A percentile compares a stretch with the other conserved stretches of the same genome.
phyloP scores from a whole-genome alignment of 2,113 vertebrate genomes.

The Atherinomorus stipes region DNA sequence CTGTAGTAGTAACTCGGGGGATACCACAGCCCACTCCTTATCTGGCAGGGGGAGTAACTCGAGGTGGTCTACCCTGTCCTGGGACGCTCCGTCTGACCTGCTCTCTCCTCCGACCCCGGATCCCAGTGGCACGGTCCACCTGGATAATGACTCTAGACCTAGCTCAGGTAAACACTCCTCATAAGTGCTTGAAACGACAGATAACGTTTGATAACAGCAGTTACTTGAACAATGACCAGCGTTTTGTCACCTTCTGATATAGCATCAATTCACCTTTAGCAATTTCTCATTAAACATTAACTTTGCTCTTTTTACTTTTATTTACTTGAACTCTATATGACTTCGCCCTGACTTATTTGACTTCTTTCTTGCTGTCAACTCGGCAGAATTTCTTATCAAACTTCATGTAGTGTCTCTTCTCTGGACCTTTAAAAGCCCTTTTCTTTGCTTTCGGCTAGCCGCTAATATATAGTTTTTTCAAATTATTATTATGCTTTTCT shows the following conservation, averaged over 20 bases:
- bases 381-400: constrained; percentile 37
- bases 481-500: not conserved
- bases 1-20: constrained; percentile 34
- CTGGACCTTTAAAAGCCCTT: constrained; percentile 5
- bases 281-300: constrained; percentile 75
- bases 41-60: constrained; percentile 62
- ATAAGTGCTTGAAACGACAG: not conserved
- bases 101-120: constrained; percentile 81
- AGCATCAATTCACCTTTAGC: constrained; percentile 39
- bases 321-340: constrained; percentile 63
- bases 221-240: constrained; percentile 28
- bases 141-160: constrained; percentile 83
- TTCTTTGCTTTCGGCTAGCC: constrained; percentile 10
- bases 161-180: constrained; percentile 80
- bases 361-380: constrained; percentile 37
- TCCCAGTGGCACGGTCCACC: constrained; percentile 50
- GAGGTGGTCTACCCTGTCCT: constrained; percentile 82
- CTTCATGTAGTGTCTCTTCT: constrained; percentile 42
- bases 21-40: constrained; percentile 44
- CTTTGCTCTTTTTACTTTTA: constrained; percentile 49
- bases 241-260: constrained; percentile 32
- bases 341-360: constrained; percentile 36
- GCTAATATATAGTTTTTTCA: not conserved
- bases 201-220: constrained; percentile 9
- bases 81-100: constrained; percentile 82